phyloP scores from a whole-genome alignment of 2,113 vertebrate species.

The Varanus salvator region DNA sequence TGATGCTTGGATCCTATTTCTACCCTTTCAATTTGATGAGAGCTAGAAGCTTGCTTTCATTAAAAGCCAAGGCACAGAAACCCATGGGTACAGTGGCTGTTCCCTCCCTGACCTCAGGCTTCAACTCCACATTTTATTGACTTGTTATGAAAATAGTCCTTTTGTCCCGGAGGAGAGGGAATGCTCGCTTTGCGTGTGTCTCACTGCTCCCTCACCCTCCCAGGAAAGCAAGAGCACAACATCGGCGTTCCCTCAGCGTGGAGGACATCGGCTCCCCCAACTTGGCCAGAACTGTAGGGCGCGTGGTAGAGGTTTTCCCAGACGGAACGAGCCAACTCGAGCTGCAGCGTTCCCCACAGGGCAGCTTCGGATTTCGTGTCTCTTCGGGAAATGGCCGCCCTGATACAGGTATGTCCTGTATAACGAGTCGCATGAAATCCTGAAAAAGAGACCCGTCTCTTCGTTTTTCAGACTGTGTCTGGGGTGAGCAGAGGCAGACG shows the following conservation, averaged over 20 bases:
- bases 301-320: slow-evolving; percentile 85
- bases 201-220: not conserved
- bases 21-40: not conserved
- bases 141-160: not conserved
- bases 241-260: slow-evolving; percentile 77
- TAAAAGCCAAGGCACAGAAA: not conserved
- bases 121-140: not conserved
- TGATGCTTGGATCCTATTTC: not conserved
- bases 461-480: not conserved
- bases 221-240: slow-evolving; percentile 51
- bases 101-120: not conserved
- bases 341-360: slow-evolving; percentile 82
- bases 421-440: not conserved
- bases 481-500: not conserved
- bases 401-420: slow-evolving; percentile 83
- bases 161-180: not conserved
- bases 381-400: slow-evolving; percentile 89
- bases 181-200: not conserved
- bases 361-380: slow-evolving; percentile 89
- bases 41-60: not conserved
- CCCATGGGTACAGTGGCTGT: not conserved
- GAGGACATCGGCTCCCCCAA: slow-evolving; percentile 83
- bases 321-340: slow-evolving; percentile 90
- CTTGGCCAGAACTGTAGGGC: slow-evolving; percentile 79
- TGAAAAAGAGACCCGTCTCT: not conserved